Evolutionary conservation across 2,888 invertebrate species (phyloP).

Genomic region (Acholoe squamosa): DNA sequence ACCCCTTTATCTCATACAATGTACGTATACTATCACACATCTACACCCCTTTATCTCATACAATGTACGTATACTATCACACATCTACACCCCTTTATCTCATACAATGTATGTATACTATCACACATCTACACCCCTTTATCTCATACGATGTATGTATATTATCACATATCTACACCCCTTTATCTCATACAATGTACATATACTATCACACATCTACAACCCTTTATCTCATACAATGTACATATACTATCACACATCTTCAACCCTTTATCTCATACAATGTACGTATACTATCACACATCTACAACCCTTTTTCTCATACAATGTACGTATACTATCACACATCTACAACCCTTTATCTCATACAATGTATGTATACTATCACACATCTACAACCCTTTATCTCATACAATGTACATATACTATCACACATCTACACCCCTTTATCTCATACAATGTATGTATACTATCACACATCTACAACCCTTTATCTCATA

Average conservation of each 20-base stretch:
- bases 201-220: slow-evolving; percentile 88
- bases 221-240: slow-evolving; percentile 94
- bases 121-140: slow-evolving; percentile 92
- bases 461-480: slow-evolving; percentile 90
- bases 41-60: slow-evolving; percentile 95
- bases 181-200: slow-evolving; percentile 94
- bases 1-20: slow-evolving; percentile 94
- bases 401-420: slow-evolving; percentile 94
- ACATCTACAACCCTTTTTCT: slow-evolving; percentile 92
- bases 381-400: slow-evolving; percentile 92
- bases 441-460: slow-evolving; percentile 94
- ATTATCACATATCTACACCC: slow-evolving; percentile 91
- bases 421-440: slow-evolving; percentile 89
- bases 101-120: slow-evolving; percentile 91
- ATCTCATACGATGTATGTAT: slow-evolving; percentile 92
- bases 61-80: slow-evolving; percentile 90
- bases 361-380: slow-evolving; percentile 92
- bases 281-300: slow-evolving; percentile 89
- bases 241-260: slow-evolving; percentile 89
- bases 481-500: slow-evolving; percentile 95
- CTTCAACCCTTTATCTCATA: slow-evolving; percentile 95
- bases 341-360: slow-evolving; percentile 92
- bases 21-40: slow-evolving; percentile 89
- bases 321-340: slow-evolving; percentile 90
- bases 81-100: slow-evolving; percentile 92